Conservation (phyloP, 2,797 vertebrate species). For the Tapirus indicus region DNA sequence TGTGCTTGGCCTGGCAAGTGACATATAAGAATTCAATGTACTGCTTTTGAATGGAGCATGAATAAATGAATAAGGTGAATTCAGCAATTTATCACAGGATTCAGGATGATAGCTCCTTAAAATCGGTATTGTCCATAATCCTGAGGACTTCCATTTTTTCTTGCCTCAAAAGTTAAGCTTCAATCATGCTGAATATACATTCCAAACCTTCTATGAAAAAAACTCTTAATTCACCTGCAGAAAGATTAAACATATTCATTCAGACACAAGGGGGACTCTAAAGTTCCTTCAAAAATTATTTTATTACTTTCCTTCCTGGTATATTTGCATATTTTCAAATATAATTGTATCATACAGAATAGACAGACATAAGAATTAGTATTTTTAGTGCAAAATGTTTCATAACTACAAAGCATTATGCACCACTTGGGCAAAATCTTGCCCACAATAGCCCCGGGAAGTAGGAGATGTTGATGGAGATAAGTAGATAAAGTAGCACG, state of each 20-base stretch:
- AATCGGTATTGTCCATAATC: constrained; percentile 7
- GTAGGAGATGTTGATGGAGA: background rate
- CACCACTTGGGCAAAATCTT: background rate
- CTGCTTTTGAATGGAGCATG: constrained; percentile 41
- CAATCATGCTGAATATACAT: background rate
- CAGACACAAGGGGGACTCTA: background rate
- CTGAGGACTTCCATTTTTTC: background rate
- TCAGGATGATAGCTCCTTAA: constrained; percentile 41
- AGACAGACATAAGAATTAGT: background rate
- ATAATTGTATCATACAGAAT: constrained; percentile 32
- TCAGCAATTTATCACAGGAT: constrained; percentile 40
- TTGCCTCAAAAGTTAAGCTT: constrained; percentile 6
- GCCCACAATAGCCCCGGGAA: background rate
- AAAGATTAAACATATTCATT: constrained; percentile 45
- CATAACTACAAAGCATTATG: constrained; percentile 4
- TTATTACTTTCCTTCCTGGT: background rate
- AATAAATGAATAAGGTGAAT: constrained; percentile 60
- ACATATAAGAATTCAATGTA: constrained; percentile 42
- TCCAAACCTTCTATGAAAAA: constrained; percentile 12
- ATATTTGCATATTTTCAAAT: constrained; percentile 53
- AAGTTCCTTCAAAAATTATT: constrained; percentile 38
- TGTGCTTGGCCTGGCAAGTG: background rate
- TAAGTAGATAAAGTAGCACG: background rate
- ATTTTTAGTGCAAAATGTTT: constrained; percentile 41
- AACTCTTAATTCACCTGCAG: constrained; percentile 1